These are phyloP conservation scores for Rhabdomys pumilio DNA, from an alignment of 2,797 vertebrate species.

Conservation along the genomic window DNA sequence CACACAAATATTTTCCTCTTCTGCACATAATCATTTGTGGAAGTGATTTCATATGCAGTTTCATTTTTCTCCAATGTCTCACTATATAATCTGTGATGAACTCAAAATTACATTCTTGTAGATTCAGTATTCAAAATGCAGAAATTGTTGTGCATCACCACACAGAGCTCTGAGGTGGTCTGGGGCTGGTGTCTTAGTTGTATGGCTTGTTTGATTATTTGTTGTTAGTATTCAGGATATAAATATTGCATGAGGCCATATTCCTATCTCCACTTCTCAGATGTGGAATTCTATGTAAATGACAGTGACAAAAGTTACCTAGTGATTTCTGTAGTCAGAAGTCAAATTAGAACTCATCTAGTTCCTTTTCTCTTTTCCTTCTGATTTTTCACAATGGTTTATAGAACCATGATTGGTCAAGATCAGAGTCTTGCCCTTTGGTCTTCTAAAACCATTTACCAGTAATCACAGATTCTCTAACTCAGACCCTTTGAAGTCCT, in stretches of 20 bases:
- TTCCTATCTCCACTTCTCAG: not conserved
- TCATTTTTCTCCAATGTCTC: not conserved
- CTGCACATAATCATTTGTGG: not conserved
- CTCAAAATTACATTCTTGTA: not conserved
- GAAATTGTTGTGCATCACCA: not conserved
- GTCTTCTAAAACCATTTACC: not conserved
- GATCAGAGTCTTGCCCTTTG: not conserved
- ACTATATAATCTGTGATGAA: not conserved
- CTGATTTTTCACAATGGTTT: not conserved
- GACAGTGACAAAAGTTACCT: not conserved
- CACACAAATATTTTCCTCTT: not conserved
- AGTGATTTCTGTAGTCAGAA: not conserved
- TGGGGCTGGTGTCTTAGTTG: not conserved
- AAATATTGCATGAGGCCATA: not conserved
- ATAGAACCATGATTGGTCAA: not conserved
- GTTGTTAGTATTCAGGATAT: not conserved
- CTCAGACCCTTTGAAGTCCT: slow-evolving; percentile 7
- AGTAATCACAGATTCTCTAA: not conserved
- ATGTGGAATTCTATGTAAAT: not conserved
- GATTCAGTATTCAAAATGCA: not conserved
- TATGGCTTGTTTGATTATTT: not conserved
- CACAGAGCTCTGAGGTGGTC: not conserved
- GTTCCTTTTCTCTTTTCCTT: not conserved
- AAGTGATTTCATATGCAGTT: not conserved
- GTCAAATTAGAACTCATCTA: not conserved